Conservation (phyloP, 2,113 vertebrate species). For the Gobio gobio region DNA sequence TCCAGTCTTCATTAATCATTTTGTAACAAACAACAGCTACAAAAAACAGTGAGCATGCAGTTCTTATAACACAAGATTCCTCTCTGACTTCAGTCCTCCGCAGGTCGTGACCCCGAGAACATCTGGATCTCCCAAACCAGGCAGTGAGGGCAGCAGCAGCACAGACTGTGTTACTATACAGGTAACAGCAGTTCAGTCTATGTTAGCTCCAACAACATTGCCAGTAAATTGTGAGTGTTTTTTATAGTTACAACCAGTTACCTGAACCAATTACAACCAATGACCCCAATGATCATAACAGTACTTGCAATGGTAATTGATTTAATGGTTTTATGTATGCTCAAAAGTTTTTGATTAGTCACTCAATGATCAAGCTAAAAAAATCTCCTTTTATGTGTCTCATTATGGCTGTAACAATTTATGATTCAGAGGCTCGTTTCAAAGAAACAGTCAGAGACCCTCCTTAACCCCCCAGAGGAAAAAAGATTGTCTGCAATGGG, state of each 20-base stretch:
- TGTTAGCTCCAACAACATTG: not conserved
- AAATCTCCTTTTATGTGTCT: not conserved
- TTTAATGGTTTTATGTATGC: not conserved
- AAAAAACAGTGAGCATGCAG: no score
- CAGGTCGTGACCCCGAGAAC: conserved; percentile 65
- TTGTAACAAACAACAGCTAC: no score
- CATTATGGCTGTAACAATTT: no score
- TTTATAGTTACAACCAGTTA: not conserved
- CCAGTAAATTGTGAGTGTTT: not conserved
- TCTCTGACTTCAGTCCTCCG: conserved; percentile 64
- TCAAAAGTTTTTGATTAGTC: not conserved
- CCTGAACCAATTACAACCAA: no score
- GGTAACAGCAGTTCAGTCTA: conserved; percentile 58
- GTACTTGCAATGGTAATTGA: not conserved
- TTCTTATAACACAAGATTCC: not conserved
- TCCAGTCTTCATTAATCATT: no score
- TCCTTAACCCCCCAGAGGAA: no score
- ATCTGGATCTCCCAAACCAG: conserved; percentile 61
- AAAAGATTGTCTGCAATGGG: no score
- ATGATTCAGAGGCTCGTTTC: no score
- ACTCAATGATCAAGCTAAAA: not conserved
- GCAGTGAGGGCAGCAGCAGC: conserved; percentile 70
- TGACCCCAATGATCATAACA: no score
- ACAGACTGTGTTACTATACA: conserved; percentile 73
- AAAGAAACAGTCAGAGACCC: no score